Evolutionary conservation across 2,888 invertebrate species (phyloP).

Genomic region (Tribolium freemani): DNA sequence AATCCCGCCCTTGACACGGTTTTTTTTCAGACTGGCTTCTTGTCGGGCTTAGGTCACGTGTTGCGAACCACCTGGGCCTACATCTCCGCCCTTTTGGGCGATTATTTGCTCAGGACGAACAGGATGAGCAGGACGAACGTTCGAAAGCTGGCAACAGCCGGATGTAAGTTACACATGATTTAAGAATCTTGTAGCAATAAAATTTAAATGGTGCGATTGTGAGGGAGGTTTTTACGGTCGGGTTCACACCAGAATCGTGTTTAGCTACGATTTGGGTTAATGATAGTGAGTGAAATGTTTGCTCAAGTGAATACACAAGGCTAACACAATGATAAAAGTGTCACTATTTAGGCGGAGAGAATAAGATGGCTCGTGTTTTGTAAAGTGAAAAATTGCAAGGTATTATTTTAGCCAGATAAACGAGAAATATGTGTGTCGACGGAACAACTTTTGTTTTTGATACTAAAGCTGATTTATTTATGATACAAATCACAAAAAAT

Average conservation of each 20-base stretch:
- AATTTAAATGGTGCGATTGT: neutral
- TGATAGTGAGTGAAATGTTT: neutral
- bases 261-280: slow-evolving; percentile 17
- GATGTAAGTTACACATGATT: slow-evolving; percentile 68
- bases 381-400: neutral
- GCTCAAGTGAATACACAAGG: slow-evolving; percentile 2
- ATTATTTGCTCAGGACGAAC: slow-evolving; percentile 72
- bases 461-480: too few species aligned
- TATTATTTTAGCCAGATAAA: too few species aligned
- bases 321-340: neutral
- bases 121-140: slow-evolving; percentile 75
- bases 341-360: neutral
- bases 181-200: slow-evolving; percentile 6
- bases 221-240: neutral
- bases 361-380: too few species aligned
- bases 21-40: slow-evolving; percentile 71
- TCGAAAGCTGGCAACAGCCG: slow-evolving; percentile 74
- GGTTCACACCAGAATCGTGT: neutral
- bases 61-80: slow-evolving; percentile 74
- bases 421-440: too few species aligned
- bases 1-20: neutral
- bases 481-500: neutral
- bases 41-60: slow-evolving; percentile 76
- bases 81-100: slow-evolving; percentile 72
- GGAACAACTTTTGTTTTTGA: too few species aligned